These are phyloP conservation scores for Ptychobarbus kaznakovi DNA, from an alignment of 2,797 vertebrate species.

Conservation along the genomic window DNA sequence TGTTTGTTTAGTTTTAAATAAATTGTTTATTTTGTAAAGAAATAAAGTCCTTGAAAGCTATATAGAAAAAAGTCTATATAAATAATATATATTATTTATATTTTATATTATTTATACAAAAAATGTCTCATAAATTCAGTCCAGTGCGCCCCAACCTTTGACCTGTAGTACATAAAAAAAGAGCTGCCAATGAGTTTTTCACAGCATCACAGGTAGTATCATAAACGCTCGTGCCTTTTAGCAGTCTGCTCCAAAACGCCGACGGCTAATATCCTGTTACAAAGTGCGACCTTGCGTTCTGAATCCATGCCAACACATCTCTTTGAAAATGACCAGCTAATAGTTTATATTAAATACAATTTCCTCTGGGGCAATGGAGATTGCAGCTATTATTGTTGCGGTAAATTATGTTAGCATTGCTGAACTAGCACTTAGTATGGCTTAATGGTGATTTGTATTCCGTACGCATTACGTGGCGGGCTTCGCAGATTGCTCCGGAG, in stretches of 20 bases:
- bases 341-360: slow-evolving; percentile 59
- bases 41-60: background rate
- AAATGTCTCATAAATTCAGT: background rate
- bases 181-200: background rate
- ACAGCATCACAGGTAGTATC: background rate
- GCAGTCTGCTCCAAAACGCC: slow-evolving; percentile 4
- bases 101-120: background rate
- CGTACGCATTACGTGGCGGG: background rate
- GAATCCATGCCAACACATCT: slow-evolving; percentile 35
- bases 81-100: background rate
- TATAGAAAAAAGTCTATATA: background rate
- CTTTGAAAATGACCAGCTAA: slow-evolving; percentile 57
- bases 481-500: slow-evolving; percentile 23
- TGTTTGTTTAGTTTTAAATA: background rate
- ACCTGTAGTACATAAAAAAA: background rate
- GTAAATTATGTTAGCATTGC: slow-evolving; percentile 61
- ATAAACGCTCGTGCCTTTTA: background rate
- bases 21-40: background rate
- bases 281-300: slow-evolving; percentile 18
- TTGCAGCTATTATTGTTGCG: slow-evolving; percentile 54
- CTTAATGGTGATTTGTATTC: slow-evolving; percentile 58
- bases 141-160: background rate
- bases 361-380: slow-evolving; percentile 45
- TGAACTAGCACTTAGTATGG: slow-evolving; percentile 55
- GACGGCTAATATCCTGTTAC: slow-evolving; percentile 33